phyloP scores from a whole-genome alignment of 2,888 invertebrate genomes.

The Hetaerina titia region DNA sequence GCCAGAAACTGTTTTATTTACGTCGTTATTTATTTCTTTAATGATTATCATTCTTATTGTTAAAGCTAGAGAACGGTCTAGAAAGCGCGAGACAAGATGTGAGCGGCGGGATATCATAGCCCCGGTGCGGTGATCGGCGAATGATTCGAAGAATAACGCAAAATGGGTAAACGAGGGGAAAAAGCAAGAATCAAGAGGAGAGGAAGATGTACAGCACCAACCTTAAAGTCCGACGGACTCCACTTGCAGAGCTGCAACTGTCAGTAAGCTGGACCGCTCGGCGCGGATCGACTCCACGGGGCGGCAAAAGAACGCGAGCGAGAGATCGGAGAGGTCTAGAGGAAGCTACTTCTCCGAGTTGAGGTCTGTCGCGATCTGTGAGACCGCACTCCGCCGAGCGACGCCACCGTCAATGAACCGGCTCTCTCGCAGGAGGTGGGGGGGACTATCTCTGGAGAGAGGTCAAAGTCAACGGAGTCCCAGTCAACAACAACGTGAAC shows the following conservation, averaged over 20 bases:
- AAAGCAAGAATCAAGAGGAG: no score
- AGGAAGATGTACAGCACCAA: background rate
- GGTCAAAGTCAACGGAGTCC: conserved; percentile 9
- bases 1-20: no score
- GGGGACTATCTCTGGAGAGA: background rate
- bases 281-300: background rate
- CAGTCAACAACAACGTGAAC: background rate
- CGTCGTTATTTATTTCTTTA: no score
- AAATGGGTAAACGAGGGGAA: no score
- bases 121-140: no score
- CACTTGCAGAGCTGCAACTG: background rate
- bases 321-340: background rate
- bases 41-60: no score
- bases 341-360: background rate
- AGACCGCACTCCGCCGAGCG: background rate
- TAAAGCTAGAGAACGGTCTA: no score
- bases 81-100: no score
- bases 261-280: background rate
- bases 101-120: no score
- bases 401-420: background rate
- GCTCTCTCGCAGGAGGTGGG: background rate
- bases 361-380: background rate
- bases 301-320: background rate
- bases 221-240: background rate
- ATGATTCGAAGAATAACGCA: no score